These are phyloP conservation scores for Hemicrepidius hirtus DNA, from an alignment of 2,888 invertebrate species.

Conservation along the genomic window DNA sequence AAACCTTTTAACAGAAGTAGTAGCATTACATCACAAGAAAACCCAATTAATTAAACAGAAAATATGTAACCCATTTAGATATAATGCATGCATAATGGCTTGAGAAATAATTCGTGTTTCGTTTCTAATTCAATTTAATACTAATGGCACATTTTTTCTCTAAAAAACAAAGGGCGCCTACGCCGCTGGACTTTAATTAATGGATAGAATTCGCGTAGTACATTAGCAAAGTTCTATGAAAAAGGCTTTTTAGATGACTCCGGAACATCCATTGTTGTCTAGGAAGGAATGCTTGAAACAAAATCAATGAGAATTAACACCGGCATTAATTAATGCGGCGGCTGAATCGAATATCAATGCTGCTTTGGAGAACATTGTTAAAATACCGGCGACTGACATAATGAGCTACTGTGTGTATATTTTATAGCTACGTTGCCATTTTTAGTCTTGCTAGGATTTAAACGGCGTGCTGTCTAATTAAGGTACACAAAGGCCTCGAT, in stretches of 20 bases:
- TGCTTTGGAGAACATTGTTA: slow-evolving; percentile 68
- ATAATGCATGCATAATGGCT: neutral
- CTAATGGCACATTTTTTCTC: neutral
- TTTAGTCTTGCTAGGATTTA: slow-evolving; percentile 66
- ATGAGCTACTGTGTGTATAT: slow-evolving; percentile 70
- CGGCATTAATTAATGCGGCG: slow-evolving; percentile 63
- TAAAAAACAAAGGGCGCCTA: neutral
- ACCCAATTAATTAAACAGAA: neutral
- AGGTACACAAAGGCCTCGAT: slow-evolving; percentile 66
- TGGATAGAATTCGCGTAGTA: slow-evolving; percentile 7
- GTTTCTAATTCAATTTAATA: too few relatives aligned
- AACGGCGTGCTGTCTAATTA: slow-evolving; percentile 66
- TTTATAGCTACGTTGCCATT: slow-evolving; percentile 69
- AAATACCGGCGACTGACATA: slow-evolving; percentile 68
- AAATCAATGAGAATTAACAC: slow-evolving; percentile 54
- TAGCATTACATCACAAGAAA: slow-evolving; percentile 3
- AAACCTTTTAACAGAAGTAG: slow-evolving; percentile 3
- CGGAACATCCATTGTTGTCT: slow-evolving; percentile 48
- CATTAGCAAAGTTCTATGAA: slow-evolving; percentile 25
- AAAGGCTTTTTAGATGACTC: slow-evolving; percentile 26
- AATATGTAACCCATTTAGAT: slow-evolving; percentile 1
- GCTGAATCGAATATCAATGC: slow-evolving; percentile 66
- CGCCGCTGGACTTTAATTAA: slow-evolving; percentile 10
- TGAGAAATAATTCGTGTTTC: neutral
- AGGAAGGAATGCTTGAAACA: slow-evolving; percentile 48